phyloP scores from a whole-genome alignment of 2,888 invertebrate species.

The Listrodromus nycthemerus region DNA sequence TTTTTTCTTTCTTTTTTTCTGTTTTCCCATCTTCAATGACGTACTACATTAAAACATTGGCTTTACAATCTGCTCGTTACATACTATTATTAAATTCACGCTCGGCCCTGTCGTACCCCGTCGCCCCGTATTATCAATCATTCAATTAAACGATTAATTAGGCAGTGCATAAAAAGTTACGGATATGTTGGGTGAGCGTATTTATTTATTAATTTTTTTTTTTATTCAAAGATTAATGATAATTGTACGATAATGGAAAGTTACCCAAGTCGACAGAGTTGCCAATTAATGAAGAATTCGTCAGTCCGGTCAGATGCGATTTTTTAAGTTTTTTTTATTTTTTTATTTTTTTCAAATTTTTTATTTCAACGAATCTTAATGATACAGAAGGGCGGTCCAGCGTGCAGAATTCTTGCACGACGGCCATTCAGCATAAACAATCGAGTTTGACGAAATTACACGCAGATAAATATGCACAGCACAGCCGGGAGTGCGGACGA shows the following conservation, averaged over 20 bases:
- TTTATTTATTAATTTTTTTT: constrained; percentile 14
- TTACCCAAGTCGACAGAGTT: constrained; percentile 9
- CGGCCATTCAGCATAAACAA: background rate
- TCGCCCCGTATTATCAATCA: constrained; percentile 40
- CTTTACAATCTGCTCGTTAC: constrained; percentile 67
- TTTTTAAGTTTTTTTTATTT: constrained; percentile 3
- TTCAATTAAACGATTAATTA: constrained; percentile 67
- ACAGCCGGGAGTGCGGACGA: constrained; percentile 25
- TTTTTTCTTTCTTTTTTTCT: constrained; percentile 7
- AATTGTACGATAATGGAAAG: constrained; percentile 27
- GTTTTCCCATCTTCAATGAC: constrained; percentile 59
- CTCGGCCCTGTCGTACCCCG: constrained; percentile 71
- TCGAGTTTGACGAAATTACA: constrained; percentile 6
- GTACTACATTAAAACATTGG: constrained; percentile 67
- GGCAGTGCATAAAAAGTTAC: constrained; percentile 76
- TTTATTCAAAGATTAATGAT: constrained; percentile 23
- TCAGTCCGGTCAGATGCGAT: constrained; percentile 21
- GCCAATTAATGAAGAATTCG: constrained; percentile 36
- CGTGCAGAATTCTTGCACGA: constrained; percentile 18
- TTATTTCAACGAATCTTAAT: constrained; percentile 28
- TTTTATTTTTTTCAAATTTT: too few species aligned
- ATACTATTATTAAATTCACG: constrained; percentile 71
- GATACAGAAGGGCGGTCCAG: background rate
- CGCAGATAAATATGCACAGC: constrained; percentile 2
- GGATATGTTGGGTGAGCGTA: constrained; percentile 76